A percentile compares a stretch with the other conserved stretches of the same genome.
phyloP scores from a whole-genome alignment of 2,888 invertebrate genomes.

The Oegoconia quadripuncta region DNA sequence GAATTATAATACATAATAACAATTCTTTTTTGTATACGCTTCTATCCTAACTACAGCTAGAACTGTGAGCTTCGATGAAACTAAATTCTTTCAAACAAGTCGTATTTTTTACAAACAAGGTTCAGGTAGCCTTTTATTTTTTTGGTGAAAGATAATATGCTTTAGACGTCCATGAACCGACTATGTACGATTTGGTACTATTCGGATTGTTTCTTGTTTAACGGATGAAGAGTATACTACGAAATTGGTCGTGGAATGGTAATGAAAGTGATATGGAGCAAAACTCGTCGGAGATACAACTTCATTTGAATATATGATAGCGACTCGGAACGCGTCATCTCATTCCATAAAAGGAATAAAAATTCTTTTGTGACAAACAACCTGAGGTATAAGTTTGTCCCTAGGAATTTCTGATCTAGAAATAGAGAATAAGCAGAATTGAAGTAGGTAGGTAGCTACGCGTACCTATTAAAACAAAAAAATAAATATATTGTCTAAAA shows the following conservation, averaged over 20 bases:
- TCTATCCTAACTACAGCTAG: too few species aligned
- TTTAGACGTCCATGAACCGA: slow-evolving; percentile 2
- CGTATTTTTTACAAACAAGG: too few species aligned
- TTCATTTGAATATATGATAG: slow-evolving; percentile 17
- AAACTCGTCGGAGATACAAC: slow-evolving; percentile 8
- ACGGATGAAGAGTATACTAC: slow-evolving; percentile 8
- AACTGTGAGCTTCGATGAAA: too few species aligned
- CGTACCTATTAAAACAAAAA: background rate
- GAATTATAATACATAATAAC: too few species aligned
- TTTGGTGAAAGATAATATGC: too few species aligned
- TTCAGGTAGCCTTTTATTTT: too few species aligned
- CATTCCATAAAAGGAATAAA: slow-evolving; percentile 5
- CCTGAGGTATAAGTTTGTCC: too few species aligned
- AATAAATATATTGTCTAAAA: too few species aligned
- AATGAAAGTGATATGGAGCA: slow-evolving; percentile 15
- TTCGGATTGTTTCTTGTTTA: slow-evolving; percentile 6
- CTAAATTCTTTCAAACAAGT: too few species aligned
- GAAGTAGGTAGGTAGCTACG: background rate
- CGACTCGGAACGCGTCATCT: slow-evolving; percentile 2
- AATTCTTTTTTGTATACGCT: too few species aligned
- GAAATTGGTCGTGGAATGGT: slow-evolving; percentile 13
- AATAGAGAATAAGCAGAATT: background rate
- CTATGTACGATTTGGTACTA: background rate
- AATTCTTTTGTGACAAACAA: too few species aligned
- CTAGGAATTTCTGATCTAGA: too few species aligned